Conservation (phyloP, 2,888 invertebrate genomes). For the Alloscopus bannaensis region DNA sequence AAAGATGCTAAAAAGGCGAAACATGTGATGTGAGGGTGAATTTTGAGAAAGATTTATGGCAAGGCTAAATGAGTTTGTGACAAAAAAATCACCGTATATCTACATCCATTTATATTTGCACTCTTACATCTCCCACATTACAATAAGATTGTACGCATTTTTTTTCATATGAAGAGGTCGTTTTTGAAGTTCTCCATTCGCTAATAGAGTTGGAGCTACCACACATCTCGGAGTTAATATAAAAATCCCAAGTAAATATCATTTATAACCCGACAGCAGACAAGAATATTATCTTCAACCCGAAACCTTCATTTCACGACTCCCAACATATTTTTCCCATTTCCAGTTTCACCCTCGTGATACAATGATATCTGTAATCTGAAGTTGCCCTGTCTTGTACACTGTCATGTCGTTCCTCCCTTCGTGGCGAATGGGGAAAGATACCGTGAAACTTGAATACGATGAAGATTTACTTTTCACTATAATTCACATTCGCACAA, state of each 20-base stretch:
- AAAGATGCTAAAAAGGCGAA: background rate
- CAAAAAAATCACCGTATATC: no score
- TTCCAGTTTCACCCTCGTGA: slow-evolving; percentile 49
- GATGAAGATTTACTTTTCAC: slow-evolving; percentile 30
- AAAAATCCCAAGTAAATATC: slow-evolving; percentile 15
- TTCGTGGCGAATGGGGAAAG: no score
- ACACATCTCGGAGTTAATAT: slow-evolving; percentile 18
- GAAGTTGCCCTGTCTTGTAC: slow-evolving; percentile 54
- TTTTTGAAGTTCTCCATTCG: slow-evolving; percentile 7
- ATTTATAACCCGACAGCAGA: background rate
- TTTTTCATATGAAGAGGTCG: slow-evolving; percentile 15
- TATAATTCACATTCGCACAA: slow-evolving; percentile 51
- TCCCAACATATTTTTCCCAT: slow-evolving; percentile 46
- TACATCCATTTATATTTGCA: no score
- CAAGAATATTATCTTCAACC: no score
- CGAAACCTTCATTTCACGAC: no score
- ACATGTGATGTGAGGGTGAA: slow-evolving; percentile 9
- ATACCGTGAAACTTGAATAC: no score
- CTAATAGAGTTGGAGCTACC: slow-evolving; percentile 8
- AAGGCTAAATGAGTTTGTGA: slow-evolving; percentile 39
- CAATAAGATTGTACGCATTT: background rate
- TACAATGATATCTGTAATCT: slow-evolving; percentile 55
- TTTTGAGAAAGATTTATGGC: slow-evolving; percentile 30
- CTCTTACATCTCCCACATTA: slow-evolving; percentile 5
- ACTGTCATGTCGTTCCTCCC: slow-evolving; percentile 56